Conservation (phyloP, 2,797 vertebrate species). For the Mormyrus hasselquistii region DNA sequence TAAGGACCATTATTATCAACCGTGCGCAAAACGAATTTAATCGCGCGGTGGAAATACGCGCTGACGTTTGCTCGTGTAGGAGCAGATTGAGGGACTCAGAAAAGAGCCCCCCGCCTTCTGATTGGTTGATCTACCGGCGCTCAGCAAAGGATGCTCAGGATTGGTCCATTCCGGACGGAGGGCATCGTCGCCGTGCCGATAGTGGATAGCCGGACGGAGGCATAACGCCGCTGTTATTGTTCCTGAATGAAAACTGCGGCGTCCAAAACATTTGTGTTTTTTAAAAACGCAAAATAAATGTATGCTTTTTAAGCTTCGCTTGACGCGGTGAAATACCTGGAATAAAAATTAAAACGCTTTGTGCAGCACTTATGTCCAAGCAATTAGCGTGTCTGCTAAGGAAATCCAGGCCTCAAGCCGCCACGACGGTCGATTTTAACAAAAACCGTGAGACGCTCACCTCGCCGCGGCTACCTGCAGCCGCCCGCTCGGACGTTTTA, state of each 20-base stretch:
- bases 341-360: slow-evolving; percentile 36
- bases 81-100: slow-evolving; percentile 7
- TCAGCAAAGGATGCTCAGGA: slow-evolving; percentile 40
- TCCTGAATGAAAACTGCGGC: slow-evolving; percentile 54
- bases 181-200: slow-evolving; percentile 52
- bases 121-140: slow-evolving; percentile 52
- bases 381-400: slow-evolving; percentile 35
- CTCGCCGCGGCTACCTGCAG: slow-evolving; percentile 32
- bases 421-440: slow-evolving; percentile 69
- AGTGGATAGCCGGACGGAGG: slow-evolving; percentile 53
- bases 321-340: slow-evolving; percentile 1
- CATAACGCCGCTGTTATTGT: slow-evolving; percentile 51
- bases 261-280: slow-evolving; percentile 37
- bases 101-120: slow-evolving; percentile 8
- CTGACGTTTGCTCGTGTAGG: background rate
- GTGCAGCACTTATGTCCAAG: slow-evolving; percentile 53
- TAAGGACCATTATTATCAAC: background rate
- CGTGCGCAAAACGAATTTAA: background rate
- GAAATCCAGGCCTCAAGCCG: slow-evolving; percentile 52
- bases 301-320: background rate
- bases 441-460: slow-evolving; percentile 56
- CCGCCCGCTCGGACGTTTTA: slow-evolving; percentile 27
- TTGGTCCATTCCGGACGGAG: slow-evolving; percentile 48
- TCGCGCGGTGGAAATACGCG: background rate
- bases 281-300: background rate